These are phyloP conservation scores for Chiridota heheva DNA, from an alignment of 35 echinoderm and acorn worm genomes.

Conservation along the genomic window DNA sequence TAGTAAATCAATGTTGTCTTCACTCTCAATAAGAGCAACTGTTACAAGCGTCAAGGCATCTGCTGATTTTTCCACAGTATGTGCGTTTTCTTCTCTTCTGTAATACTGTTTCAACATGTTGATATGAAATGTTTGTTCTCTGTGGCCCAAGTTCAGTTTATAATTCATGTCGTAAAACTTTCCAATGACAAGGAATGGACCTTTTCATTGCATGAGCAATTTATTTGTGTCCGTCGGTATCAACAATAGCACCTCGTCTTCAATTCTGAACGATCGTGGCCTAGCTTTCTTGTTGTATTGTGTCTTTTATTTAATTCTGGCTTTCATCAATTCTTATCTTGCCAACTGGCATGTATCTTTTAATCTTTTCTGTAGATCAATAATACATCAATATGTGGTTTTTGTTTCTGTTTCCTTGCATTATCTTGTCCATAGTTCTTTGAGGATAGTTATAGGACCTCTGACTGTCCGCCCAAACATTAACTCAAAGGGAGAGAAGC, in stretches of 20 bases:
- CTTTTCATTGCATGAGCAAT: slow-evolving; percentile 60
- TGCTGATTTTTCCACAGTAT: neutral
- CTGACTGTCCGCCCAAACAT: slow-evolving; percentile 47
- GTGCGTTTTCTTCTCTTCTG: neutral
- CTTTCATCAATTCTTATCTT: slow-evolving; percentile 21
- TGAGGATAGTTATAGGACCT: slow-evolving; percentile 54
- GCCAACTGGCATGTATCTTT: slow-evolving; percentile 49
- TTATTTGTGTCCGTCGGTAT: slow-evolving; percentile 53
- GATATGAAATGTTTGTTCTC: slow-evolving; percentile 50
- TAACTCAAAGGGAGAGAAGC: slow-evolving; percentile 45
- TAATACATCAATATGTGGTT: slow-evolving; percentile 44
- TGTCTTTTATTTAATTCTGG: slow-evolving; percentile 28
- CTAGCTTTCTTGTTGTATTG: slow-evolving; percentile 32
- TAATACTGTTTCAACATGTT: slow-evolving; percentile 53
- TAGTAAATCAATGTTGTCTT: neutral
- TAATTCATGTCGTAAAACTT: slow-evolving; percentile 46
- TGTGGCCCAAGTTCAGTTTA: slow-evolving; percentile 12
- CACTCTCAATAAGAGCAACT: slow-evolving; percentile 14
- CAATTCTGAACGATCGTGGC: slow-evolving; percentile 10
- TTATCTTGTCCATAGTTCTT: slow-evolving; percentile 41
- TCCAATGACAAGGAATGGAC: slow-evolving; percentile 25
- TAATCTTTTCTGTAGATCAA: slow-evolving; percentile 35
- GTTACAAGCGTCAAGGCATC: neutral
- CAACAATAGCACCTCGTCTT: slow-evolving; percentile 53
- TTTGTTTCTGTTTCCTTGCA: slow-evolving; percentile 12